Conservation (phyloP, 1,140 invertebrate species). For the Teleopsis dalmanni region DNA sequence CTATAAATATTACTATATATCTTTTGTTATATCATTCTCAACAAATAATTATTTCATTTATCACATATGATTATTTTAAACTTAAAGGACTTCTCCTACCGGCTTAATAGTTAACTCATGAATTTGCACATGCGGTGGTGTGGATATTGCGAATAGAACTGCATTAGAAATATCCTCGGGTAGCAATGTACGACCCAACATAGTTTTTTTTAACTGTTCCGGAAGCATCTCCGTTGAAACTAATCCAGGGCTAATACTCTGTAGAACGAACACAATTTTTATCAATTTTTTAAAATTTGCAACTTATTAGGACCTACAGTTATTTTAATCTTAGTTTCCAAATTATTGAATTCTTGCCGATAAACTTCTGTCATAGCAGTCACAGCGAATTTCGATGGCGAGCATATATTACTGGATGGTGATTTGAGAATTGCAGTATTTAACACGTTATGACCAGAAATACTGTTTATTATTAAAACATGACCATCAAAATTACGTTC, state of each 20-base stretch:
- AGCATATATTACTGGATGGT: slow-evolving; percentile 51
- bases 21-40: too few species aligned
- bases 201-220: background rate
- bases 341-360: slow-evolving; percentile 53
- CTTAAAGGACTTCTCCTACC: background rate
- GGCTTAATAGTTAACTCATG: slow-evolving; percentile 14
- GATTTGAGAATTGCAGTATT: slow-evolving; percentile 21
- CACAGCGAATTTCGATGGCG: slow-evolving; percentile 61
- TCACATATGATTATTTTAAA: too few species aligned
- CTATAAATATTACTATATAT: too few species aligned
- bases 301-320: slow-evolving; percentile 49
- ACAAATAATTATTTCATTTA: too few species aligned
- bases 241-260: slow-evolving; percentile 52
- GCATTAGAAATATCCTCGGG: slow-evolving; percentile 12
- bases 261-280: slow-evolving; percentile 4
- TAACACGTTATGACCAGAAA: slow-evolving; percentile 47
- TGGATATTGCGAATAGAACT: slow-evolving; percentile 11
- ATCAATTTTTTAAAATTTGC: background rate
- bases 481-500: slow-evolving; percentile 57
- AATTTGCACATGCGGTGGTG: slow-evolving; percentile 15
- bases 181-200: background rate
- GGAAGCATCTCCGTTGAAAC: slow-evolving; percentile 48
- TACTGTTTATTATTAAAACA: slow-evolving; percentile 63
- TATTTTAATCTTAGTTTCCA: slow-evolving; percentile 56
- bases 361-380: slow-evolving; percentile 58